Base-by-base conservation (phyloP, 2,113 vertebrate species). In the Engraulis encrasicolus region DNA sequence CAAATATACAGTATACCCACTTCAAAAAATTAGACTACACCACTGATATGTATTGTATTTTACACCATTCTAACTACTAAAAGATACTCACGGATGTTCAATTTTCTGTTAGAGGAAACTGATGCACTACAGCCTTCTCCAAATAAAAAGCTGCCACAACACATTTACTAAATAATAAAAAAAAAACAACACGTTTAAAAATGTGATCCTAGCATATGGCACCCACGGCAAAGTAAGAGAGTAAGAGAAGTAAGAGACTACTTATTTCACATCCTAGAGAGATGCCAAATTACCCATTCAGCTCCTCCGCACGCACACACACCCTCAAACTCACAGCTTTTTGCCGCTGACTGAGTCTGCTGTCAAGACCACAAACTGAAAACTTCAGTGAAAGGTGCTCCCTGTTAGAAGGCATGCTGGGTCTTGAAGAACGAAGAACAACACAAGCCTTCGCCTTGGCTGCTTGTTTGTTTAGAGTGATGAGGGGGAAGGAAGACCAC, bases 391-490 rank as follows among this genome's bases (percentile, higher is more conserved):
- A 74, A 40, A 80, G 83, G 82, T 61, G 34, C 45, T 45, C 79
- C 14, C 15, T 77, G 49, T 58, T 83, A 84, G 36, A n/a, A 71
- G 27, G 27, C 66, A 81, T 18, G 52, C 52, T 50, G 45, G n/a
- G 66, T 81, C 74, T 81, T 37, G 45, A 92, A 91, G 90, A 89
- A 50, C 84, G 91, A 92, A n/a, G n/a, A n/a, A n/a, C n/a, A n/a
- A n/a, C n/a, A n/a, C n/a, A n/a, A n/a, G n/a, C n/a, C n/a, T n/a
- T n/a, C n/a, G 89, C 86, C 86, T 83, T 87, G 90, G 92, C 91
- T 95, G 95, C 95, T 94, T 95, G 92, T 95, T 96, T 92, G 95
- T 94, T 90, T 86, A 87, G 90, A 91, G 89, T 90, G 93, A 93
- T 93, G 92, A 91, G 93, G 93, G 93, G 31, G n/a, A n/a, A n/a